Percentiles rank a stretch among this genome's conserved stretches.
phyloP scores from a whole-genome alignment of 2,888 invertebrate species.

The Nesidiocoris tenuis region DNA sequence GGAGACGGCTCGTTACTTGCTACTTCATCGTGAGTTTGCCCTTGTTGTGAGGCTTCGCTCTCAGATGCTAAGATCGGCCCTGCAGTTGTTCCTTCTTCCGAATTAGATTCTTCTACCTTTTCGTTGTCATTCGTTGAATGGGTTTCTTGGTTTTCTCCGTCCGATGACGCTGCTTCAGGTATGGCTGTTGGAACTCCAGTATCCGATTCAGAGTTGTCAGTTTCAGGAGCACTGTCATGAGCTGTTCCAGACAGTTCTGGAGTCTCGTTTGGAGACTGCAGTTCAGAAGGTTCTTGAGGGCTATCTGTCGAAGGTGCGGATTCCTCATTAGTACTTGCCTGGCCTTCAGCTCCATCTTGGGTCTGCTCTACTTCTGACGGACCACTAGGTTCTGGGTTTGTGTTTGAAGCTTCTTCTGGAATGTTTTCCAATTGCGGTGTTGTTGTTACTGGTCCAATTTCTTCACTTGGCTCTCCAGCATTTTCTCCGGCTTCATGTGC shows the following conservation, averaged over 20 bases:
- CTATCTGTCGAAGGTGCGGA: background rate
- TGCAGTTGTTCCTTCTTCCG: slow-evolving; percentile 10
- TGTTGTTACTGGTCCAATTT: background rate
- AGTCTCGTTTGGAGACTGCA: background rate
- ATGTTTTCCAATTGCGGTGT: background rate
- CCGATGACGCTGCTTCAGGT: background rate
- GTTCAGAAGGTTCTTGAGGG: slow-evolving; percentile 3
- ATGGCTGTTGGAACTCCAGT: background rate
- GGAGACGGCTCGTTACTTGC: background rate
- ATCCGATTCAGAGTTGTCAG: background rate
- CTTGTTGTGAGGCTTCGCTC: background rate
- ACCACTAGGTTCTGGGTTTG: background rate
- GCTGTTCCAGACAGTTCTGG: background rate
- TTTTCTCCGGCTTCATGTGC: background rate
- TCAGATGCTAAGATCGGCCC: background rate
- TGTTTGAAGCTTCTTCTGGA: background rate
- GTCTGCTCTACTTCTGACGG: background rate
- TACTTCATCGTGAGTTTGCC: slow-evolving; percentile 1
- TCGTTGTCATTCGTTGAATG: background rate
- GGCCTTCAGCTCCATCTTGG: background rate
- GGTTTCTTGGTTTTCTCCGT: background rate
- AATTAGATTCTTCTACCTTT: slow-evolving; percentile 4
- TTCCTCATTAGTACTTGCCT: background rate
- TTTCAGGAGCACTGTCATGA: slow-evolving; percentile 7
- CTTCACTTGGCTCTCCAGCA: background rate